Evolutionary conservation across 2,113 vertebrate genomes (phyloP).

Genomic region (Dasypus novemcinctus): DNA sequence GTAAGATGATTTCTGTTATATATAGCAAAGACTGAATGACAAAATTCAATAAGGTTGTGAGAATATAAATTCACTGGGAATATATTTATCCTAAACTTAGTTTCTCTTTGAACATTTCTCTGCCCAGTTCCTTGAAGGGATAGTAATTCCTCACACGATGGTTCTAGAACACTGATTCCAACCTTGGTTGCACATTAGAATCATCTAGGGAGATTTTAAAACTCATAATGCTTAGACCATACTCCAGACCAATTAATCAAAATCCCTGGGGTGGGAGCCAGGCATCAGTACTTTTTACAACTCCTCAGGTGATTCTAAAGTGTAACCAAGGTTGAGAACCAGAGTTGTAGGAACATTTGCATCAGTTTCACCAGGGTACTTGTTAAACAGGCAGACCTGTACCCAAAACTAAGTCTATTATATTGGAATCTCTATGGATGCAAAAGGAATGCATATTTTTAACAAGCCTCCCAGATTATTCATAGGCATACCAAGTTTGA

Average conservation of each 20-base stretch:
- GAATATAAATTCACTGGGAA: neutral
- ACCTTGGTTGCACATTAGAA: constrained; percentile 40
- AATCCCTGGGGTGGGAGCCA: neutral
- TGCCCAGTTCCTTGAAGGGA: neutral
- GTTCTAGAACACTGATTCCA: constrained; percentile 57
- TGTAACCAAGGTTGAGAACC: neutral
- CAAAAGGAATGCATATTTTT: neutral
- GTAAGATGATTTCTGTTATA: neutral
- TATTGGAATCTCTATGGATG: neutral
- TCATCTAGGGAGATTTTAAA: constrained; percentile 38
- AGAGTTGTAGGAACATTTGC: neutral
- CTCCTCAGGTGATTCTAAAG: neutral
- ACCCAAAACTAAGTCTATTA: neutral
- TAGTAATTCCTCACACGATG: neutral
- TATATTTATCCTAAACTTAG: neutral
- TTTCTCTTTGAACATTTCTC: constrained; percentile 18
- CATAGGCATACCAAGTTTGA: neutral
- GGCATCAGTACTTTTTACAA: neutral
- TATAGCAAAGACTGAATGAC: neutral
- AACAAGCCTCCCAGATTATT: neutral
- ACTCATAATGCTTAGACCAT: neutral
- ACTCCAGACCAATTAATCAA: constrained; percentile 39
- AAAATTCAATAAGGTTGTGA: neutral
- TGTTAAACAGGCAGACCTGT: neutral
- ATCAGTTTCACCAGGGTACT: neutral